Conservation (phyloP, 2,888 invertebrate species). For the Lysandra bellargus region DNA sequence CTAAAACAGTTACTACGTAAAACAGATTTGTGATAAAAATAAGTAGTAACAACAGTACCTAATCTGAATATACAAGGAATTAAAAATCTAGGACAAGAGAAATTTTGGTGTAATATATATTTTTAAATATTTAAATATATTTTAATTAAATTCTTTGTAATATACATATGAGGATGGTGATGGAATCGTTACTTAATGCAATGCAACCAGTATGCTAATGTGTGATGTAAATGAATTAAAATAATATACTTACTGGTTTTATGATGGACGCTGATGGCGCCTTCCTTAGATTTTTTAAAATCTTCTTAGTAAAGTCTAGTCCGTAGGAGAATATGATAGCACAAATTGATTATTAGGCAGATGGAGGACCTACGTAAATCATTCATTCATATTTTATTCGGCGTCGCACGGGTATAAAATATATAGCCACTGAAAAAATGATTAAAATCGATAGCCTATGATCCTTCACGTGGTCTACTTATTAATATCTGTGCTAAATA, state of each 20-base stretch:
- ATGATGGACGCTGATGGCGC: background rate
- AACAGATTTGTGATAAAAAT: no score
- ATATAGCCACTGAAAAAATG: no score
- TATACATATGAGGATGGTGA: background rate
- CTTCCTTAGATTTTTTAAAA: background rate
- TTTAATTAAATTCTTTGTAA: background rate
- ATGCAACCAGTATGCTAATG: constrained; percentile 10
- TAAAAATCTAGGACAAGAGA: background rate
- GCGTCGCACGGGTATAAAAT: no score
- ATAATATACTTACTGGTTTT: background rate
- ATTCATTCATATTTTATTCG: no score
- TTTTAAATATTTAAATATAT: background rate
- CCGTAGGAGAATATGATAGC: background rate
- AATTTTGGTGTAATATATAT: background rate
- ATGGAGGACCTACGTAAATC: no score
- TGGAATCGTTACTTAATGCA: background rate
- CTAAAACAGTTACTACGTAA: no score
- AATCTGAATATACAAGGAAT: background rate
- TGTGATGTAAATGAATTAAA: background rate
- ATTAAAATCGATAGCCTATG: no score
- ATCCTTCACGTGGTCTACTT: no score
- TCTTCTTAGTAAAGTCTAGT: background rate
- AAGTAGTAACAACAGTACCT: no score
- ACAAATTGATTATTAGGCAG: no score
- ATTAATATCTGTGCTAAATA: no score